Evolutionary conservation across 2,797 vertebrate species (phyloP).

Genomic region (Peromyscus nudipes): DNA sequence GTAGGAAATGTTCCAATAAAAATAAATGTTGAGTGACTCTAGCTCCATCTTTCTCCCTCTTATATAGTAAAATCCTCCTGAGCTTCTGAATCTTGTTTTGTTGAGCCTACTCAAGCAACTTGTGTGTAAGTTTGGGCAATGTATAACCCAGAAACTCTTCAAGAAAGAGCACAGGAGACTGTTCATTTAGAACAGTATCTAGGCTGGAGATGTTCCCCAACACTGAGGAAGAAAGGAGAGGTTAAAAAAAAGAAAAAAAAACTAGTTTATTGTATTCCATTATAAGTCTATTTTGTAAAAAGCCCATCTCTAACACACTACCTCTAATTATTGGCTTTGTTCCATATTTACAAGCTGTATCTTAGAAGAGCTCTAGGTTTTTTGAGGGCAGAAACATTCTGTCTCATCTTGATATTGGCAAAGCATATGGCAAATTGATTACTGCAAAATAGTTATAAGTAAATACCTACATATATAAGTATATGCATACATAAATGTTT

Average conservation of each 20-base stretch:
- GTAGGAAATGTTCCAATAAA: not conserved
- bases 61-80: not conserved
- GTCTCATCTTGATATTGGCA: conserved; percentile 22
- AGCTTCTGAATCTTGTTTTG: not conserved
- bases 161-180: conserved; percentile 14
- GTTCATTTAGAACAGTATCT: not conserved
- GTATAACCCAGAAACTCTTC: not conserved
- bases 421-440: not conserved
- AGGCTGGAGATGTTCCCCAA: not conserved
- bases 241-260: not conserved
- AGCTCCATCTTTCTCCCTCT: not conserved
- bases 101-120: not conserved
- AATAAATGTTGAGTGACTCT: conserved; percentile 17
- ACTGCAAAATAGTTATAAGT: conserved; percentile 30
- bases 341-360: not conserved
- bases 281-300: conserved; percentile 37
- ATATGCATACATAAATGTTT: conserved; percentile 36
- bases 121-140: not conserved
- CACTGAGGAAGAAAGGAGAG: not conserved
- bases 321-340: conserved; percentile 30
- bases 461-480: not conserved
- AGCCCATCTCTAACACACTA: not conserved
- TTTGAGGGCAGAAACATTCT: conserved; percentile 3
- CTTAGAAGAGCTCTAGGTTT: not conserved
- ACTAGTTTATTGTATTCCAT: not conserved